Conservation (phyloP, 2,888 invertebrate species). For the Pristionchus arcanus region DNA sequence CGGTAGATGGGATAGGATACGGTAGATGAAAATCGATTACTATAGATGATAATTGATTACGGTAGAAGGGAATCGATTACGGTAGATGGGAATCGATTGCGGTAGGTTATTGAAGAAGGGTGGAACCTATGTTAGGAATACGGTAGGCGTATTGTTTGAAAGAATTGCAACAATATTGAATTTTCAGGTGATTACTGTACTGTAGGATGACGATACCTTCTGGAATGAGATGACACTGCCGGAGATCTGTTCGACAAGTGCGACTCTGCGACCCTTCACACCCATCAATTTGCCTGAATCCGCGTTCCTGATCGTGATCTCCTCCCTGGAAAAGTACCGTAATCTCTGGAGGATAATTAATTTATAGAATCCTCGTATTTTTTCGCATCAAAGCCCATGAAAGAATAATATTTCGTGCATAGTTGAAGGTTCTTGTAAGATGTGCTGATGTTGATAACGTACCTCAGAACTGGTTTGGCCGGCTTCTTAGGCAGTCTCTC, state of each 20-base stretch:
- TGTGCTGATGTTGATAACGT: neutral
- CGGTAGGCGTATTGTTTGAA: neutral
- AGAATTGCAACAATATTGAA: no score
- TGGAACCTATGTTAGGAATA: no score
- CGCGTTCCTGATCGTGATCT: slow-evolving; percentile 94
- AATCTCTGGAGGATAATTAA: neutral
- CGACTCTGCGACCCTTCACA: slow-evolving; percentile 90
- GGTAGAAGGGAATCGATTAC: neutral
- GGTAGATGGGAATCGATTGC: no score
- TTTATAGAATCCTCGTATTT: neutral
- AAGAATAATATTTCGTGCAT: neutral
- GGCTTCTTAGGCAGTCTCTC: slow-evolving; percentile 44
- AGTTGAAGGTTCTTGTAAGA: neutral
- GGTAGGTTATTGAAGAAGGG: no score
- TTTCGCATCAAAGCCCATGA: no score
- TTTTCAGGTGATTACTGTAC: neutral
- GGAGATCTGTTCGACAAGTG: slow-evolving; percentile 98
- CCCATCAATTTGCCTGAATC: slow-evolving; percentile 94
- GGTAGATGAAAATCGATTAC: neutral
- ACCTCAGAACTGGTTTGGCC: slow-evolving; percentile 47
- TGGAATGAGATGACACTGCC: slow-evolving; percentile 99
- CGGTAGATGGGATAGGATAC: neutral
- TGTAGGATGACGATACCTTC: slow-evolving; percentile 81
- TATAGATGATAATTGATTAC: no score
- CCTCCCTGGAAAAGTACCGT: slow-evolving; percentile 89